phyloP scores from a whole-genome alignment of 2,797 vertebrate genomes.

The Sparidentex hasta region DNA sequence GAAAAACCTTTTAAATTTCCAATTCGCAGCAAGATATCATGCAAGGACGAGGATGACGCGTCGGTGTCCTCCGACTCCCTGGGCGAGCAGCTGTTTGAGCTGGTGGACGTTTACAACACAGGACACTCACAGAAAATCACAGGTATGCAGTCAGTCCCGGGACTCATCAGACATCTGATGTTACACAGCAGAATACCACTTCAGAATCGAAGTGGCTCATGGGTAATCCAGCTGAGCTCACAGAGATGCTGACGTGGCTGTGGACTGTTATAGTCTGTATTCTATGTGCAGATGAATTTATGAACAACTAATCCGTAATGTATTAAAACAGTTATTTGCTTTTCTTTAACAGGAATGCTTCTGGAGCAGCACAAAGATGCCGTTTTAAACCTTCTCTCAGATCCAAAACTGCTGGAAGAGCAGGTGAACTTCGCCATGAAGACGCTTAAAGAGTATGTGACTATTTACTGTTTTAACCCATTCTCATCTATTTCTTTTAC shows the following conservation, averaged over 20 bases:
- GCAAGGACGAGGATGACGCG: conserved; percentile 76
- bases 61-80: conserved; percentile 87
- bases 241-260: neutral
- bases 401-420: conserved; percentile 82
- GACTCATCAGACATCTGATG: neutral
- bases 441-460: conserved; percentile 82
- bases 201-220: neutral
- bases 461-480: neutral
- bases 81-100: conserved; percentile 87
- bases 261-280: neutral
- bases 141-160: conserved; percentile 66
- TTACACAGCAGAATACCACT: neutral
- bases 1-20: neutral
- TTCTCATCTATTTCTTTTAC: neutral
- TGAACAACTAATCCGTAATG: neutral
- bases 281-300: conserved; percentile 9
- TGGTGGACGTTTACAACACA: conserved; percentile 86
- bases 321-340: neutral
- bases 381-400: conserved; percentile 82
- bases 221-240: neutral
- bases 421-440: conserved; percentile 81
- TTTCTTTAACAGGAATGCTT: conserved; percentile 84
- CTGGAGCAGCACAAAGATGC: conserved; percentile 86
- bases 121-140: conserved; percentile 89
- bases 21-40: conserved; percentile 44